Base-by-base conservation (phyloP, 1,140 invertebrate genomes). In the Globodera rostochiensis region DNA sequence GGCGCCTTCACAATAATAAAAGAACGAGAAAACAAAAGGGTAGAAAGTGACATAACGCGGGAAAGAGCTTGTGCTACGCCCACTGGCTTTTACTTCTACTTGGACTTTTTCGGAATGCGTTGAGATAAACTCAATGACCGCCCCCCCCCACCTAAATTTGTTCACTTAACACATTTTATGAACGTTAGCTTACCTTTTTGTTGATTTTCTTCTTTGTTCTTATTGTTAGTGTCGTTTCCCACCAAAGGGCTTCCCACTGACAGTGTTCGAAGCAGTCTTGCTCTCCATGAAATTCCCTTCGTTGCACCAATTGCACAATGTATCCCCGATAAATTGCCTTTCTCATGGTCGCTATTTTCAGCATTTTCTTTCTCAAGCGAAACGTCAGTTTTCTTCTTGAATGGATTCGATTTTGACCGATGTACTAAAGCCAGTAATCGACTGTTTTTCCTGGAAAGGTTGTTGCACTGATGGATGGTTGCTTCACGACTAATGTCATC, bases 201-300 rank as follows among this genome's bases (percentile, higher is more conserved):
- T 21, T 66, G 60, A 13, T 21, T 21, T n/a, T 71, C 11, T 71
- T 71, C 69, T 15, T 71, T 69, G 7, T 13, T 45, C 1, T 8
- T 71, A 21, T 47, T 19, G 5, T 47, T 71, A 13, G 36, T 71
- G 69, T 7, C 69, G 5, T 45, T 71, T 71, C 64, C 46, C 3
- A 70, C 64, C 21, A 70, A 21, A 25, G 49, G 49, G 77, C 73
- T 81, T 36, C 70, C 80, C 74, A 66, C 73, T 25, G 80, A 81
- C 46, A 81, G 70, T 36, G 80, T 74, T 70, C 57, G 60, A 9
- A 81, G 70, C 15, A 81, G 25, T 25, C 75, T 79, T 13, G 73
- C 15, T 47, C 71, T 74, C 80, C 80, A 81, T 47, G 80, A 74
- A 3, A 4, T 78, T 46, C 57, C n/a, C 25, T 81, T 77, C 15